Conservation (phyloP, 2,797 vertebrate genomes). For the Arnoldichthys spilopterus region DNA sequence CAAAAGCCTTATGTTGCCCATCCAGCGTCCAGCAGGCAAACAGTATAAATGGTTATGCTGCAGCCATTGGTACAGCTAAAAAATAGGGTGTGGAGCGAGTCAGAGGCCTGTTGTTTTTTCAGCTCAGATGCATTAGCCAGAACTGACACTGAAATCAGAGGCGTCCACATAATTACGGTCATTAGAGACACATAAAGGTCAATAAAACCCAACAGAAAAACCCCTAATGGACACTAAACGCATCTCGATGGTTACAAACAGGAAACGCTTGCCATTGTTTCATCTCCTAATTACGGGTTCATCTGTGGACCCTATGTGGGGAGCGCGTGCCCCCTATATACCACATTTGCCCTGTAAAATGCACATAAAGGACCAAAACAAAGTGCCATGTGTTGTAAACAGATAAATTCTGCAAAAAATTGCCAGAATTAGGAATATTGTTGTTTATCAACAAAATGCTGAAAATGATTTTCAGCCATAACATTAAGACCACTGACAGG, state of each 20-base stretch:
- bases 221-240: slow-evolving; percentile 3
- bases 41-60: not conserved
- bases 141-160: slow-evolving; percentile 5
- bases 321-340: no score
- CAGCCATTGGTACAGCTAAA: not conserved
- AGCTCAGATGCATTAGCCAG: not conserved
- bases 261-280: not conserved
- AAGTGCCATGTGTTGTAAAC: no score
- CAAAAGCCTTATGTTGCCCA: no score
- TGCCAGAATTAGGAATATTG: no score
- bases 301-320: not conserved
- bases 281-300: not conserved
- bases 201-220: not conserved
- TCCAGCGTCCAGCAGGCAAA: not conserved
- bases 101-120: not conserved
- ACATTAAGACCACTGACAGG: no score
- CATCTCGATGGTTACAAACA: not conserved
- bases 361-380: not conserved
- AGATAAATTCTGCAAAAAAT: no score
- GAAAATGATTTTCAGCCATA: no score
- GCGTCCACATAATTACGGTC: not conserved
- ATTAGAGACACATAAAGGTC: not conserved
- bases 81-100: not conserved
- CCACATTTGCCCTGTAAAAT: not conserved
- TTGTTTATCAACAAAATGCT: no score